These are phyloP conservation scores for Cerastis leucographa DNA, from an alignment of 2,888 invertebrate genomes.

Conservation along the genomic window DNA sequence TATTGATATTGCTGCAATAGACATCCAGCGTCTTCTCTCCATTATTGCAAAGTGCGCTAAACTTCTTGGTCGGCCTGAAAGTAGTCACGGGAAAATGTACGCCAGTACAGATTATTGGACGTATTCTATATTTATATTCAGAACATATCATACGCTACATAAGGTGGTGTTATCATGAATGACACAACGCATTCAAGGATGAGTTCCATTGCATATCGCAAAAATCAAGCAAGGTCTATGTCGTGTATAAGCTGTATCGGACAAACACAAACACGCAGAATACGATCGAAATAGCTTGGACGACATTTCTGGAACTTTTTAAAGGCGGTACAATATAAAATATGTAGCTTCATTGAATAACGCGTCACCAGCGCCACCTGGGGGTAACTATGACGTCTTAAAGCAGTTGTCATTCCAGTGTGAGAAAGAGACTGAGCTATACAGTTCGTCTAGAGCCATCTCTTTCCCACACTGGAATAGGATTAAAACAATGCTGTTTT, in stretches of 20 bases:
- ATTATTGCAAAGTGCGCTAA: constrained; percentile 9
- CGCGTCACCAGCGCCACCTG: background rate
- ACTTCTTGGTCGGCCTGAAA: constrained; percentile 28
- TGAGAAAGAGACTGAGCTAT: too few species aligned
- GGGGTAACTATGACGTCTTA: too few species aligned
- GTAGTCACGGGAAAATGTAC: background rate
- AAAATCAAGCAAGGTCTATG: background rate
- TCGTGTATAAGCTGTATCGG: too few species aligned
- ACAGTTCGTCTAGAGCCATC: too few species aligned
- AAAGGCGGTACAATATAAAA: background rate
- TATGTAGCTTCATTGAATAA: background rate
- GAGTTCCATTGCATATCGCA: background rate
- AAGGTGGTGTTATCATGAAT: background rate
- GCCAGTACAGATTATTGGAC: background rate
- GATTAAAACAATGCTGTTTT: too few species aligned
- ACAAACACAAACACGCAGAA: rapidly evolving
- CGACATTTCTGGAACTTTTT: background rate
- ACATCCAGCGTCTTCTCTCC: background rate
- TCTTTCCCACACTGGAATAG: too few species aligned
- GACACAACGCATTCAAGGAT: background rate
- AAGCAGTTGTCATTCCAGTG: too few species aligned
- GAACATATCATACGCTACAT: background rate
- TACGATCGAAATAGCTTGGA: background rate
- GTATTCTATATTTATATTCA: background rate
- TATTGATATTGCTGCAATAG: background rate